Conservation (phyloP, 2,113 vertebrate species). For the Pituophis catenifer region DNA sequence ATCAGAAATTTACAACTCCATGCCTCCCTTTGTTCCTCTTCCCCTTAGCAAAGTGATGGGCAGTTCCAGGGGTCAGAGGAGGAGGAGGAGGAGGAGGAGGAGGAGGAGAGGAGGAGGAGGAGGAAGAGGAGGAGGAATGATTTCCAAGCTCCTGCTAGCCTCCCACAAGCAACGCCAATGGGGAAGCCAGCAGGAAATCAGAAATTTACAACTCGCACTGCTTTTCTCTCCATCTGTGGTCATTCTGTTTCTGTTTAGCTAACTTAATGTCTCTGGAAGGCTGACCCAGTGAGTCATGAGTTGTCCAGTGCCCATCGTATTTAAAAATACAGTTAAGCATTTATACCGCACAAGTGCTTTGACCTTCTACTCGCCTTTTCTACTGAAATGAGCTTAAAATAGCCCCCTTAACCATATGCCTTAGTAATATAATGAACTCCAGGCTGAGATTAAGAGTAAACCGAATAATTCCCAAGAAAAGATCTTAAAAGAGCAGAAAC, state of each 20-base stretch:
- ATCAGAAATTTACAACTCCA: no score
- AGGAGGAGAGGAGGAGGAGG: no score
- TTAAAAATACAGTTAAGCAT: not conserved
- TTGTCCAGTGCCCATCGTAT: not conserved
- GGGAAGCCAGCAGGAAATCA: no score
- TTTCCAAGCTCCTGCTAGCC: no score
- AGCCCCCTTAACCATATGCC: not conserved
- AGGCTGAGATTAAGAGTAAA: not conserved
- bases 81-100: no score
- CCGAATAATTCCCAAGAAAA: not conserved
- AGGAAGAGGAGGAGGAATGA: no score
- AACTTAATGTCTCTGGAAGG: not conserved
- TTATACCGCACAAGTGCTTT: not conserved
- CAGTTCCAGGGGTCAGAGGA: no score
- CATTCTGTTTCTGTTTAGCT: not conserved
- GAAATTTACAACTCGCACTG: no score
- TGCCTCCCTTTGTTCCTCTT: no score
- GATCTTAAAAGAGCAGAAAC: not conserved
- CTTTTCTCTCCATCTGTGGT: not conserved
- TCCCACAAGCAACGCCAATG: no score
- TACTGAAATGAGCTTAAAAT: not conserved
- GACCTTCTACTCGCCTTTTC: not conserved
- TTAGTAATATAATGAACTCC: no score
- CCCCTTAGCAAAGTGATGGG: no score
- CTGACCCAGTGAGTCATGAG: not conserved